A percentile compares a stretch with the other conserved stretches of the same genome.
Evolutionary conservation across 2,797 vertebrate genomes (phyloP).

Genomic region (Eidolon dupreanum): DNA sequence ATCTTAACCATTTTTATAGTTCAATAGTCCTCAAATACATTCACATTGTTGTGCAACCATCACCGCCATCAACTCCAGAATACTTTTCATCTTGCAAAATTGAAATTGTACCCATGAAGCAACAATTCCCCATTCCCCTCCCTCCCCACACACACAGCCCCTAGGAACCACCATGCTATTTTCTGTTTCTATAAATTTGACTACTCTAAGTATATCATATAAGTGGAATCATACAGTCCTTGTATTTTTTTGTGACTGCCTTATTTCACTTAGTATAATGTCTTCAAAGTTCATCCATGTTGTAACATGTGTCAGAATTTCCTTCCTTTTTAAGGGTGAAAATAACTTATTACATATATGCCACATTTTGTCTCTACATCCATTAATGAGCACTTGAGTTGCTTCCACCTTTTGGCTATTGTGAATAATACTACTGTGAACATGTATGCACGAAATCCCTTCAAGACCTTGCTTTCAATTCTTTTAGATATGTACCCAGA

Average conservation of each 20-base stretch:
- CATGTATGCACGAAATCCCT: not conserved
- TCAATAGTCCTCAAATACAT: not conserved
- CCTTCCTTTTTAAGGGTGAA: not conserved
- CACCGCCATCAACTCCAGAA: not conserved
- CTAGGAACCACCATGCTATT: not conserved
- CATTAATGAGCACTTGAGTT: not conserved
- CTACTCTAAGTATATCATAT: not conserved
- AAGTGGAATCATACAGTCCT: not conserved
- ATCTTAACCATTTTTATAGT: not conserved
- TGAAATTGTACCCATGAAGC: not conserved
- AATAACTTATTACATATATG: not conserved
- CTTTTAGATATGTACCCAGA: not conserved
- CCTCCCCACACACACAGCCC: not conserved
- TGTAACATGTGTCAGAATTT: not conserved
- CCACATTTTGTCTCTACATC: not conserved
- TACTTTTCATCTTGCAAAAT: not conserved
- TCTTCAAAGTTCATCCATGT: not conserved
- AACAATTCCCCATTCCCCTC: not conserved
- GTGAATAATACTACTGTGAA: not conserved
- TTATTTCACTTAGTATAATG: not conserved
- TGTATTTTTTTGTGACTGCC: not conserved
- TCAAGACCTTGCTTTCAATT: not conserved
- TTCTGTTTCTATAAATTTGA: not conserved
- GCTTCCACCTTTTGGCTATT: not conserved
- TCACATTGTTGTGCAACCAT: not conserved